phyloP scores from a whole-genome alignment of 2,888 invertebrate species.

The Empis livida region DNA sequence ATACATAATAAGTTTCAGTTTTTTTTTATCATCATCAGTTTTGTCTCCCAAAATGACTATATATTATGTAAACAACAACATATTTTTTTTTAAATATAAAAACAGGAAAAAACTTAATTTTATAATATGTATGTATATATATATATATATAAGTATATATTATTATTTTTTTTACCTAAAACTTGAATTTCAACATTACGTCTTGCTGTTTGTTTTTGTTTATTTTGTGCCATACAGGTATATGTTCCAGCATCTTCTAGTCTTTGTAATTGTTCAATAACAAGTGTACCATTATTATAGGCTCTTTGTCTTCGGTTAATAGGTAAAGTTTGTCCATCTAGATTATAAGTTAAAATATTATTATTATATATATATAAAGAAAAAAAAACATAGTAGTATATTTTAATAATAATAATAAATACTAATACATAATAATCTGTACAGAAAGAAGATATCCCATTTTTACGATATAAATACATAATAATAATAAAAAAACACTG shows the following conservation, averaged over 20 bases:
- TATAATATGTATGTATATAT: no score
- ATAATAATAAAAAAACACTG: no score
- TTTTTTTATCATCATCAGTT: no score
- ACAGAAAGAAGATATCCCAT: no score
- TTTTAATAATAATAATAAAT: constrained; percentile 7
- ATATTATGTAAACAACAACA: no score
- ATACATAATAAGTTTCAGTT: no score
- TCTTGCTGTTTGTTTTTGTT: constrained; percentile 66
- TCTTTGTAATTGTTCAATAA: constrained; percentile 74
- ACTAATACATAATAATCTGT: no score
- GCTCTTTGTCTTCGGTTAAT: constrained; percentile 77
- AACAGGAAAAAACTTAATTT: no score
- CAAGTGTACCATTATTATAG: constrained; percentile 73
- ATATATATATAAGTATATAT: no score
- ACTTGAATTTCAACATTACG: constrained; percentile 64
- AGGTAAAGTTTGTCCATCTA: constrained; percentile 76
- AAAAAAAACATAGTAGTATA: constrained; percentile 5
- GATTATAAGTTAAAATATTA: constrained; percentile 1
- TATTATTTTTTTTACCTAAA: constrained; percentile 40
- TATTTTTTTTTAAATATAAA: no score
- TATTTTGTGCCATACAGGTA: constrained; percentile 77
- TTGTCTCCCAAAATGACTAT: no score
- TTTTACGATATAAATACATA: no score
- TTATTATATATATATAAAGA: constrained; percentile 11
- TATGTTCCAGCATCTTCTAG: constrained; percentile 79